Conservation (phyloP, 1,140 invertebrate species). For the Neelides sp. region DNA sequence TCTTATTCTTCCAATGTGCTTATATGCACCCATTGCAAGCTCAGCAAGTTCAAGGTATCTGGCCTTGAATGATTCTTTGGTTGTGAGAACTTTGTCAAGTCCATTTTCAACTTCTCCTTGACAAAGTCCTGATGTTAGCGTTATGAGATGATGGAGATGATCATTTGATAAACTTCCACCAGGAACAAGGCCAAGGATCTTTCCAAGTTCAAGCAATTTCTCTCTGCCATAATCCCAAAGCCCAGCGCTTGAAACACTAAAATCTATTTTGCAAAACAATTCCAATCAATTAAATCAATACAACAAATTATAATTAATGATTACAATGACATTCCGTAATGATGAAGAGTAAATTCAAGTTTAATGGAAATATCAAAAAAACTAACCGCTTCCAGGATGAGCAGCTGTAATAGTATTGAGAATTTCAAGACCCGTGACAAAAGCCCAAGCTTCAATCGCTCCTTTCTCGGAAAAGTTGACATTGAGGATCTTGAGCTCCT, state of each 20-base stretch:
- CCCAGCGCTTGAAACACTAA: constrained; percentile 75
- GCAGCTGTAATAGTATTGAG: constrained; percentile 58
- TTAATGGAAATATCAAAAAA: too few species aligned
- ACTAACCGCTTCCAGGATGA: too few species aligned
- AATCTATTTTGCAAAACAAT: too few species aligned
- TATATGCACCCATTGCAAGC: constrained; percentile 89
- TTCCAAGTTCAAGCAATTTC: constrained; percentile 78
- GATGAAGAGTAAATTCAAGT: too few species aligned
- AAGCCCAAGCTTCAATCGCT: constrained; percentile 81
- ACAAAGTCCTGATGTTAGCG: constrained; percentile 73
- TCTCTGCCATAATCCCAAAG: constrained; percentile 84
- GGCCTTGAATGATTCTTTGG: constrained; percentile 2
- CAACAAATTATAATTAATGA: too few species aligned
- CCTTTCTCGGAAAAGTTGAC: constrained; percentile 58
- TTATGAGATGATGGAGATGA: constrained; percentile 78
- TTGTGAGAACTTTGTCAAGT: neutral
- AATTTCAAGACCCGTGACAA: constrained; percentile 80
- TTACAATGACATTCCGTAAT: too few species aligned
- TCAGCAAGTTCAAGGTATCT: constrained; percentile 64
- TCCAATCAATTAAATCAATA: too few species aligned
- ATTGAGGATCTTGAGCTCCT: constrained; percentile 65
- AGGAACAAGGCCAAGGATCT: constrained; percentile 82
- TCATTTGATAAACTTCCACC: constrained; percentile 61
- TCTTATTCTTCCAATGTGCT: constrained; percentile 76
- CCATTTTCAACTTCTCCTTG: neutral